Evolutionary conservation across 2,888 invertebrate species (phyloP).

Genomic region (Augiades crinisus): DNA sequence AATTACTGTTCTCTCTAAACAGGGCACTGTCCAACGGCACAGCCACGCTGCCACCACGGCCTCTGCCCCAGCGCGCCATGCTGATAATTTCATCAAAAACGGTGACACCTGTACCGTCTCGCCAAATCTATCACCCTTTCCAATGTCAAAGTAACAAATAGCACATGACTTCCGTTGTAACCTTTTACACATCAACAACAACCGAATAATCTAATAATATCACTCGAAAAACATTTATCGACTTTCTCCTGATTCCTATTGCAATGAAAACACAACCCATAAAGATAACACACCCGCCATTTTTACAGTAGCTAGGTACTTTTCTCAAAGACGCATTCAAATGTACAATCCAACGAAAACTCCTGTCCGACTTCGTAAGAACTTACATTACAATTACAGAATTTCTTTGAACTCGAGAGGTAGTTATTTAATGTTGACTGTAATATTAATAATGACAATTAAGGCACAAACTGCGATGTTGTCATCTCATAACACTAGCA

Average conservation of each 20-base stretch:
- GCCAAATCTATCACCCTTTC: constrained; percentile 53
- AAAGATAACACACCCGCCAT: constrained; percentile 81
- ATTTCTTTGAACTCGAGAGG: constrained; percentile 67
- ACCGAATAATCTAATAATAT: constrained; percentile 38
- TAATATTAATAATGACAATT: constrained; percentile 64
- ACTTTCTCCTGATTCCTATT: constrained; percentile 51
- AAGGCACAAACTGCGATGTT: constrained; percentile 79
- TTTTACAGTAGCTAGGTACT: constrained; percentile 74
- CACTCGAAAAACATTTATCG: constrained; percentile 48
- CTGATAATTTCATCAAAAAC: constrained; percentile 77
- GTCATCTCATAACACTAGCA: constrained; percentile 80
- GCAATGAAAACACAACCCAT: constrained; percentile 75
- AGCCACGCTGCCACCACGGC: constrained; percentile 81
- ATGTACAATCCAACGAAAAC: constrained; percentile 42
- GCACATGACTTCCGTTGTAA: constrained; percentile 53
- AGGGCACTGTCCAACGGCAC: constrained; percentile 84
- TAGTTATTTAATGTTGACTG: constrained; percentile 56
- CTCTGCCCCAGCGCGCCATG: constrained; percentile 85
- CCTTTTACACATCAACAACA: constrained; percentile 37
- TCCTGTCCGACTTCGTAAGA: constrained; percentile 44
- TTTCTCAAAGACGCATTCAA: constrained; percentile 59
- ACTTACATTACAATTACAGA: constrained; percentile 50
- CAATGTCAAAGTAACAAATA: constrained; percentile 59
- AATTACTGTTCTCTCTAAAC: constrained; percentile 89
- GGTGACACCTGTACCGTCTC: constrained; percentile 67